These are phyloP conservation scores for Seriola rivoliana DNA, from an alignment of 2,113 vertebrate genomes.

Conservation along the genomic window DNA sequence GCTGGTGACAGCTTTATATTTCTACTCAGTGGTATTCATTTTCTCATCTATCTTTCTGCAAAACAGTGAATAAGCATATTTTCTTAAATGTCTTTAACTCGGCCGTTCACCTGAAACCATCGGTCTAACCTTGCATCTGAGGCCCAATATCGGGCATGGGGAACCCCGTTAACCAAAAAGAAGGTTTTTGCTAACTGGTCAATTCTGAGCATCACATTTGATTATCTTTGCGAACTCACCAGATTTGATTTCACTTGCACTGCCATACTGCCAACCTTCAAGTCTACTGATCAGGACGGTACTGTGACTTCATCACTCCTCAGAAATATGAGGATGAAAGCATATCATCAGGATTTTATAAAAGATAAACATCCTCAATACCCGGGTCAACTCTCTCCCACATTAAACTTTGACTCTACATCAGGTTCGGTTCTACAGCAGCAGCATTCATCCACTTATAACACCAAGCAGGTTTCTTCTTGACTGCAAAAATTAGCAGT, in stretches of 20 bases:
- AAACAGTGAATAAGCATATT: neutral
- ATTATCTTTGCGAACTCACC: neutral
- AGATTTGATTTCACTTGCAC: slow-evolving; percentile 13
- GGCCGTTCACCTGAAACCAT: neutral
- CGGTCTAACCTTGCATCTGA: neutral
- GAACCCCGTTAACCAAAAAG: neutral
- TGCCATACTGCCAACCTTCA: neutral
- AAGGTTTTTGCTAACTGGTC: neutral
- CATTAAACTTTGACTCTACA: neutral
- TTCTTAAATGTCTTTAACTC: neutral
- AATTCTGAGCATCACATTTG: neutral
- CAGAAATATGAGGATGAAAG: neutral
- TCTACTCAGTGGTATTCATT: neutral
- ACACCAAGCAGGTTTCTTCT: neutral
- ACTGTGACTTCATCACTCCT: slow-evolving; percentile 1
- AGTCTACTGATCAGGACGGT: slow-evolving; percentile 4
- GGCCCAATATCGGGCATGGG: neutral
- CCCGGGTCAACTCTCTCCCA: neutral
- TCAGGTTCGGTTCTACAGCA: neutral
- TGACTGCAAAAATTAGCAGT: slow-evolving; percentile 19
- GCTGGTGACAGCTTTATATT: neutral
- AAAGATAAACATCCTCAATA: slow-evolving; percentile 21
- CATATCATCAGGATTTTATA: neutral
- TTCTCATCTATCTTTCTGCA: neutral
- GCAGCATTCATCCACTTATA: slow-evolving; percentile 14